Base-by-base conservation (phyloP, 2,113 vertebrate genomes). In the Phycodurus eques region DNA sequence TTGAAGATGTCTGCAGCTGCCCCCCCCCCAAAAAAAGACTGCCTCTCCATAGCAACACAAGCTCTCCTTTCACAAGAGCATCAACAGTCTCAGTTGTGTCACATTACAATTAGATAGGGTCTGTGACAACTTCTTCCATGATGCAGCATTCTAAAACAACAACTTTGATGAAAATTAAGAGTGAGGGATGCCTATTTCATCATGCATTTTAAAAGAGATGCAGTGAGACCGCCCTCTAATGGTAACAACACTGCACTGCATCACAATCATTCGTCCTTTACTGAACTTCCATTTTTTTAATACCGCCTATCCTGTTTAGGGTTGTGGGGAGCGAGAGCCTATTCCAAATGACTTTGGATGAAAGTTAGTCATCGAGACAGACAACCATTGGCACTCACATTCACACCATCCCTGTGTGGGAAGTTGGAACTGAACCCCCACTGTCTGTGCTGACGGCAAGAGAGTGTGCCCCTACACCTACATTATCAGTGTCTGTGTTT, bases 221-320 rank as follows among this genome's bases (percentile, higher is more conserved):
- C 7, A 31, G 56, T 79, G 31, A 85, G 60, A 85, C 76, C 83
- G 91, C 84, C 90, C 82, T 77, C 91, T 92, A 42, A 74, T 87
- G 92, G 88, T 39, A 70, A 71, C 17, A 5, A 54, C 15, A 14
- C 0, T 10, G n/a, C 12, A 80, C 42, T 87, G 62, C 76, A 83
- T n/a, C 31, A 19, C 46, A n/a, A 59, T 6, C 27, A 31, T 27
- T 60, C 13, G 33, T 27, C 53, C 53, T 11, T 10, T 5, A 53
- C 14, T 15, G 14, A 53, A 17, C 49, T 53, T 49, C 8, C 3
- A 12, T 49, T 49, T 6, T 27, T 3, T n/a, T 56, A n/a, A 56
- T n/a, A 53, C 49, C 15, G 53, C 53, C n/a, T 22, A 8, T 56
- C 53, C 9, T 3, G 53, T 56, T 56, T n/a, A 8, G 53, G 20